Percentiles rank a stretch among this genome's conserved stretches.
phyloP scores from a whole-genome alignment of 2,888 invertebrate genomes.

The Agrochola macilenta region DNA sequence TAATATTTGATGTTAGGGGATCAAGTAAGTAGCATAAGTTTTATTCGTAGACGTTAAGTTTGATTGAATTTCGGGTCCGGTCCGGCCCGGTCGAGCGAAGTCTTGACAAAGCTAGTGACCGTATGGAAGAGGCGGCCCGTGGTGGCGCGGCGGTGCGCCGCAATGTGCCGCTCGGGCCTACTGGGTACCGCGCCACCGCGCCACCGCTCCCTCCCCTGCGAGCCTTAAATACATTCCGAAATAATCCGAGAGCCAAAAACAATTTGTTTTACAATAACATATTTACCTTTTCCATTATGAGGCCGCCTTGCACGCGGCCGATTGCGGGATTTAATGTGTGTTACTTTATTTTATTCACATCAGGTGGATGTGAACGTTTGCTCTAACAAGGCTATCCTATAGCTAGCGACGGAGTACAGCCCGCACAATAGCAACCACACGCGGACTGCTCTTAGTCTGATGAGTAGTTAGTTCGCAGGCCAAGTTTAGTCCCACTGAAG shows the following conservation, averaged over 20 bases:
- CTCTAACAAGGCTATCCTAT: not conserved
- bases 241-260: slow-evolving; percentile 48
- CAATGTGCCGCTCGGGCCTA: not conserved
- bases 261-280: slow-evolving; percentile 44
- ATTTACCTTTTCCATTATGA: slow-evolving; percentile 24
- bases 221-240: slow-evolving; percentile 41
- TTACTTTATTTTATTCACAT: not conserved
- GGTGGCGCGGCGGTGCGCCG: slow-evolving; percentile 24
- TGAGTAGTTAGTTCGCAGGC: slow-evolving; percentile 31
- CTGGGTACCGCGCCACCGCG: slow-evolving; percentile 11
- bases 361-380: slow-evolving; percentile 2
- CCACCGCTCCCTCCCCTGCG: not conserved
- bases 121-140: not conserved
- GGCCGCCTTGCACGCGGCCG: slow-evolving; percentile 22
- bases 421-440: slow-evolving; percentile 11
- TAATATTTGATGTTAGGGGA: slow-evolving; percentile 45
- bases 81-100: slow-evolving; percentile 2
- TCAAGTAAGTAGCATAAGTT: slow-evolving; percentile 41
- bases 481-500: slow-evolving; percentile 8
- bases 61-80: slow-evolving; percentile 37
- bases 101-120: slow-evolving; percentile 4
- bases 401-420: not conserved
- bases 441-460: slow-evolving; percentile 52
- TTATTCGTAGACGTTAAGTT: slow-evolving; percentile 36
- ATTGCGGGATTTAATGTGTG: slow-evolving; percentile 22